Base-by-base conservation (phyloP, 2,113 vertebrate species). In the Hassar affinis region DNA sequence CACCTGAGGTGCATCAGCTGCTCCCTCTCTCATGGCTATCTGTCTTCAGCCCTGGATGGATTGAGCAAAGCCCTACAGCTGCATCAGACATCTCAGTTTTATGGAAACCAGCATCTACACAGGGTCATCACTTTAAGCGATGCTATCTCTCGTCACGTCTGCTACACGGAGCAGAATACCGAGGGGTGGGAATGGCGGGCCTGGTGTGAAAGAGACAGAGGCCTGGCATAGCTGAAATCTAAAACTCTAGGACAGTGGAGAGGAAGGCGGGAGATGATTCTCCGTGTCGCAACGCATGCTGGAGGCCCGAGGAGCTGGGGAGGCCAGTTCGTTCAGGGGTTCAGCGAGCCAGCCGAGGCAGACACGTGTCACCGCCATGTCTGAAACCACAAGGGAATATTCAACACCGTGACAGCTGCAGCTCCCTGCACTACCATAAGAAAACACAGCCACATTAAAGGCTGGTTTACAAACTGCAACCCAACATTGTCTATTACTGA, bases 201-300 rank as follows among this genome's bases (percentile, higher is more conserved):
- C 25, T 15, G 51, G 85, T 17, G 54, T 49, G 54, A 66, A 47
- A 49, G 47, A 35, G 57, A 57, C 38, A 49, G 56, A 82, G 86
- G 79, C 51, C 42, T 81, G 88, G 87, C 85, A 85, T 54, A 83
- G 81, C 79, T 89, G 92, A 93, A 92, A 93, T 88, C 84, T 83
- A 90, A 93, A 89, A 91, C 91, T 87, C 42, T 68, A 78, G 81
- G 80, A 86, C 86, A 75, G 78, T 62, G 84, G 78, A 86, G 86
- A 88, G 89, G 90, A 86, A 91, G 89, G 85, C 90, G 90, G 86
- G 89, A 92, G 90, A 93, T 92, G 88, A 87, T 91, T 90, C 79
- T 87, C 52, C 1, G 54, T 71, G 64, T 61, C 30, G 38, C 64
- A 68, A 47, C 2, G 38, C 62, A 69, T 18, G 61, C 75, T 35